Evolutionary conservation across 2,113 vertebrate species (phyloP), one percentile per base, ranked within the genome.

Genomic region (Fukomys damarensis): DNA sequence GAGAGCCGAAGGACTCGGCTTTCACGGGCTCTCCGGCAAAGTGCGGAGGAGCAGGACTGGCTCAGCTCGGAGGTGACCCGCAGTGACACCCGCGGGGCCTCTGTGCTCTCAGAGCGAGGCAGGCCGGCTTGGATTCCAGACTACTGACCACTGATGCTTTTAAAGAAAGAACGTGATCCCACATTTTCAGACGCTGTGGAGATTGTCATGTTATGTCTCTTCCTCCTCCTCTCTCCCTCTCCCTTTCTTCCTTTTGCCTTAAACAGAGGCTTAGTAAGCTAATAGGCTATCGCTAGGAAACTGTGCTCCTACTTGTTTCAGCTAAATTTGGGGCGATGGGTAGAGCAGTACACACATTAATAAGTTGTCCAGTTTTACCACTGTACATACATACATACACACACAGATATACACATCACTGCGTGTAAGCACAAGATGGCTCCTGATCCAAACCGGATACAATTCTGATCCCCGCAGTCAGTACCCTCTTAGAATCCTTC

Each of bases 321-420:
- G 1, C 94, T 91, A 95, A 52, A 59, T 65, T 61, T 82, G 82
- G 81, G 81, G 81, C 9, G 49, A 24, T 38, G 56, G 65, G 54
- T 79, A 79, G 77, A 85, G 54, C 68, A 61, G 85, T 19, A 32
- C 32, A 74, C 81, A 91, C 7, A 3, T 19, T 43, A 38, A n/a
- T 58, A 76, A 35, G 52, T 38, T 87, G 80, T 87, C 56, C 87
- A 76, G 70, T 84, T 93, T 92, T 70, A 90, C 81, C 88, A n/a
- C 63, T 59, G 94, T 46, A 95, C 68, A 32, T 16, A 94, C 80
- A 63, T 2, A 96, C 68, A 32, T 16, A 94, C 80, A 63, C 1
- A 96, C 56, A 97, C 80, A 86, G 63, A 88, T 12, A 61, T 11
- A 85, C 63, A 96, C 28, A 22, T 66, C 92, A 94, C 66, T 32